These are phyloP conservation scores for Trachymyrmex septentrionalis DNA, from an alignment of 1,140 invertebrate species.

Conservation along the genomic window DNA sequence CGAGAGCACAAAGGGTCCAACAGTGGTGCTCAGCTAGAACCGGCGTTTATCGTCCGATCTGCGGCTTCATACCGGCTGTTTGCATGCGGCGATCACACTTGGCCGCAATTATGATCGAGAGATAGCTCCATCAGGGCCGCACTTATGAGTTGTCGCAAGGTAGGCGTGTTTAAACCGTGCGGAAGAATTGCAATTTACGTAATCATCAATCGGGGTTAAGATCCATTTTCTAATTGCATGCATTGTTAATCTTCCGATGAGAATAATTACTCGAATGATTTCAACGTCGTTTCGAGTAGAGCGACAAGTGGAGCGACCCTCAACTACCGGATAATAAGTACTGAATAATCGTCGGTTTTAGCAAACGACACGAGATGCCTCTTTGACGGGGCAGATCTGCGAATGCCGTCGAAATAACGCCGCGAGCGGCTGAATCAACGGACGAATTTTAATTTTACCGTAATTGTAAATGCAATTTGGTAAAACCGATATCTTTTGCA, in stretches of 20 bases:
- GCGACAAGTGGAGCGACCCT: not conserved
- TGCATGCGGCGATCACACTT: slow-evolving; percentile 74
- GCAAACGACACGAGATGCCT: not conserved
- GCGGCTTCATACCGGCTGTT: slow-evolving; percentile 28
- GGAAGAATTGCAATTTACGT: slow-evolving; percentile 39
- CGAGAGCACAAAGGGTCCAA: slow-evolving; percentile 79
- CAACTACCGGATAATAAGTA: not conserved
- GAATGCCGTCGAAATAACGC: not conserved
- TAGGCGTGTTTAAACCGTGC: not conserved
- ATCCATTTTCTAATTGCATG: slow-evolving; percentile 34
- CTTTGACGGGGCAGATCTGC: not conserved
- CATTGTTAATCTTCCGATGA: slow-evolving; percentile 5
- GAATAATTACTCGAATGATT: not conserved
- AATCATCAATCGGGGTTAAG: slow-evolving; percentile 18
- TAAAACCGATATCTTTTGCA: not conserved
- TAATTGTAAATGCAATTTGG: too few species aligned
- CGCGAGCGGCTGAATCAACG: not conserved
- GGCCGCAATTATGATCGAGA: slow-evolving; percentile 79
- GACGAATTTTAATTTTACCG: slow-evolving; percentile 3
- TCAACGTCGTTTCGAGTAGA: not conserved
- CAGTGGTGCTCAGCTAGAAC: slow-evolving; percentile 77
- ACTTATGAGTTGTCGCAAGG: slow-evolving; percentile 34
- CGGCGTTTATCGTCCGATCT: slow-evolving; percentile 51
- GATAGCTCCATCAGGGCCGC: slow-evolving; percentile 71
- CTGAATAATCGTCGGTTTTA: not conserved